Percentiles rank a stretch among this genome's conserved stretches.
phyloP scores from a whole-genome alignment of 2,113 vertebrate genomes.

The Condylura cristata region DNA sequence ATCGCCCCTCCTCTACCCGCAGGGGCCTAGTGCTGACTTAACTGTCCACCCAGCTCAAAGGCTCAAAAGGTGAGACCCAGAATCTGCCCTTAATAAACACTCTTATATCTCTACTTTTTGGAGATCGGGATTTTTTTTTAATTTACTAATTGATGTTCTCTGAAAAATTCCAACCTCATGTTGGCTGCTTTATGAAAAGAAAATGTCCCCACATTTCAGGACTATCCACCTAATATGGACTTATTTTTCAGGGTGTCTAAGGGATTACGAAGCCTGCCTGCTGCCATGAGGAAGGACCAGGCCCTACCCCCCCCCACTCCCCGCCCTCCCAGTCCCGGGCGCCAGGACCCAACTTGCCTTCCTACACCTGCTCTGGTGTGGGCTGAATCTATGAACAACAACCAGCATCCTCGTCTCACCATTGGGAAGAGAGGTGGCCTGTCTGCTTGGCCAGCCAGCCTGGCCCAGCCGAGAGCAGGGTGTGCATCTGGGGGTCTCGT shows the following conservation, averaged over 20 bases:
- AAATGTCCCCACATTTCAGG: neutral
- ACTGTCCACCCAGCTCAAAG: neutral
- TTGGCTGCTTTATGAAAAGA: neutral
- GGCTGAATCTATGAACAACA: neutral
- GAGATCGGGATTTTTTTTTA: neutral
- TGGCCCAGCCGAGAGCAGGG: neutral
- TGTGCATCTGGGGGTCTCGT: neutral
- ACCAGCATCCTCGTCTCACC: neutral
- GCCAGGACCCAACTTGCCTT: accelerated
- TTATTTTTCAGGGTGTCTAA: neutral
- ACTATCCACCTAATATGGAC: neutral
- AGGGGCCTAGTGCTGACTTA: neutral
- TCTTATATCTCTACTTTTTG: neutral
- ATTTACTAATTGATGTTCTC: neutral
- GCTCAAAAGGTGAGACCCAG: neutral
- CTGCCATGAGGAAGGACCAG: neutral
- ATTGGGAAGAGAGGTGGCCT: neutral
- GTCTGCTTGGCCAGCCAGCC: neutral
- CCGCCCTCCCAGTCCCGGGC: too few relatives aligned
- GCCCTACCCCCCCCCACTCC: too few relatives aligned
- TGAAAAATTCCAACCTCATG: neutral
- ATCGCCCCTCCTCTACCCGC: neutral
- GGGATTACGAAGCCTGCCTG: neutral
- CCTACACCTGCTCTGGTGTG: too few relatives aligned
- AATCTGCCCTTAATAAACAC: neutral